Evolutionary conservation across 2,113 vertebrate genomes (phyloP).

Genomic region (Halichoeres trimaculatus): DNA sequence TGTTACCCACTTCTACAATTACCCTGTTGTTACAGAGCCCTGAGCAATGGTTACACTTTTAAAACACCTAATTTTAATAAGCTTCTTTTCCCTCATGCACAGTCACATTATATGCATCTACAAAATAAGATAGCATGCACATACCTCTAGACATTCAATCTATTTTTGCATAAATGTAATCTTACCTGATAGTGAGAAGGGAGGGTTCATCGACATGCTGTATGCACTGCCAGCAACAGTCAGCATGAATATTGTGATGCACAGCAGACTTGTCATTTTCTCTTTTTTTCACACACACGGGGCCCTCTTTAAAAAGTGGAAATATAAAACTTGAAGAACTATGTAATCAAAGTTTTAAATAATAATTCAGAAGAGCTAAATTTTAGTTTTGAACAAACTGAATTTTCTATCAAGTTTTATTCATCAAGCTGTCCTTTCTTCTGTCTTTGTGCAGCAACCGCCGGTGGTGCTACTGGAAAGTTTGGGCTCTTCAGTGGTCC

Average conservation of each 20-base stretch:
- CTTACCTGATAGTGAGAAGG: constrained; percentile 88
- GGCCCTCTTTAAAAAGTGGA: constrained; percentile 78
- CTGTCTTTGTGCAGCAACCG: constrained; percentile 63
- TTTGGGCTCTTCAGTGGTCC: constrained; percentile 78
- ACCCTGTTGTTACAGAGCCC: constrained; percentile 56
- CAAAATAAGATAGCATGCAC: background rate
- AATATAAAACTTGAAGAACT: constrained; percentile 20
- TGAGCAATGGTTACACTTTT: constrained; percentile 35
- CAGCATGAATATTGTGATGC: constrained; percentile 88
- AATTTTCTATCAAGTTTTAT: constrained; percentile 27
- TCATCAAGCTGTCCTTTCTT: constrained; percentile 30
- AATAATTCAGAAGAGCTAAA: constrained; percentile 3
- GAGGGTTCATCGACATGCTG: constrained; percentile 68
- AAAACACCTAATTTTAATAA: constrained; percentile 16
- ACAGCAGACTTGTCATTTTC: constrained; percentile 90
- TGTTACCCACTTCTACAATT: constrained; percentile 64
- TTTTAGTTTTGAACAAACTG: background rate
- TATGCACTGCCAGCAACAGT: constrained; percentile 88
- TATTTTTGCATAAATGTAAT: background rate
- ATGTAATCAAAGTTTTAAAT: background rate
- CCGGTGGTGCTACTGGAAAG: constrained; percentile 78
- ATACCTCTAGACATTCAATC: background rate
- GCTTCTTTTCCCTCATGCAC: background rate
- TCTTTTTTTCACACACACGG: constrained; percentile 75
- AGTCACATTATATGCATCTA: constrained; percentile 4